These are phyloP conservation scores for Barnardius zonarius DNA, from an alignment of 2,113 vertebrate genomes.

Conservation along the genomic window DNA sequence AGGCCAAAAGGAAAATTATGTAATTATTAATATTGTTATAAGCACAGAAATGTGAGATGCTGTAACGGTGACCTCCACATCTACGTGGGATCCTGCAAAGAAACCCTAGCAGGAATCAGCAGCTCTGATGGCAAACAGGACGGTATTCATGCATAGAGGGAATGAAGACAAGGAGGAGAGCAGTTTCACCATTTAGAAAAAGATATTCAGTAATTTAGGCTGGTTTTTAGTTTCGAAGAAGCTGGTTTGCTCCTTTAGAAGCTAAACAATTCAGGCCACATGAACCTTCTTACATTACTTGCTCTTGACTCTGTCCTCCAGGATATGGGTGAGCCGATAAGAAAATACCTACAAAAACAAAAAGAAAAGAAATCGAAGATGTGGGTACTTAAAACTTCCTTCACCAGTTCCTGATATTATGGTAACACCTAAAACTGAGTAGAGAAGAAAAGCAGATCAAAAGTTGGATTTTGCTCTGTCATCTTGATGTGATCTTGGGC, in stretches of 20 bases:
- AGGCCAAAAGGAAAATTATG: neutral
- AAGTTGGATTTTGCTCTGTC: neutral
- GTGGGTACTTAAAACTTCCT: neutral
- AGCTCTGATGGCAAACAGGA: neutral
- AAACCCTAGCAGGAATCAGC: neutral
- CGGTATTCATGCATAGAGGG: neutral
- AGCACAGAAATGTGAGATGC: neutral
- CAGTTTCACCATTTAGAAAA: neutral
- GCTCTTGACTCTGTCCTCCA: constrained; percentile 85
- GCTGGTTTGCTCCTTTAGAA: neutral
- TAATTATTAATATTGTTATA: neutral
- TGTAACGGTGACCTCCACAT: neutral
- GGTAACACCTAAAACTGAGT: neutral
- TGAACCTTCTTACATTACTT: constrained; percentile 84
- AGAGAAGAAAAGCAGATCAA: neutral
- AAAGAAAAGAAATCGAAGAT: constrained; percentile 12
- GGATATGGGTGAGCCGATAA: constrained; percentile 92
- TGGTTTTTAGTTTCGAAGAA: neutral
- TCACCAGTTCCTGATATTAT: neutral
- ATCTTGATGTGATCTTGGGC: neutral
- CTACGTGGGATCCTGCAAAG: neutral
- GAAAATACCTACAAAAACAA: constrained; percentile 82
- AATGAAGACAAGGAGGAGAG: neutral
- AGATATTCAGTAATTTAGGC: neutral
- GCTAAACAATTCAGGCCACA: neutral